Evolutionary conservation across 2,888 invertebrate genomes (phyloP), one percentile per base, ranked within the genome.

Genomic region (Epinotia bilunana): DNA sequence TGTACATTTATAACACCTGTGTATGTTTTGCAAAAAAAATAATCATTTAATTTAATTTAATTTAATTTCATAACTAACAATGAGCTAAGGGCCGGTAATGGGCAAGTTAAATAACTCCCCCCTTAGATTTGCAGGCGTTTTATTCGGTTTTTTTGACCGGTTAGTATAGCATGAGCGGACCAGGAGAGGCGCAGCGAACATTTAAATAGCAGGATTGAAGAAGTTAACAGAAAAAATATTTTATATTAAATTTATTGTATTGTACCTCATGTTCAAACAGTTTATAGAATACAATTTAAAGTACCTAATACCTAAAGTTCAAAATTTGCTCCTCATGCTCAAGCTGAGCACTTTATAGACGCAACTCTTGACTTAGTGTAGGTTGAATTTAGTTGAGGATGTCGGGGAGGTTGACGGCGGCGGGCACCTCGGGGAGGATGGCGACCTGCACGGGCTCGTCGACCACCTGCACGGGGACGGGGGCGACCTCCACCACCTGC

Each of bases 391-490:
- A 87, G 83, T 86, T 86, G 73, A 87, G 85, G 65, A 68, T 77
- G 23, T 84, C 86, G 61, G 88, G 88, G 28, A 84, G 81, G 62
- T 84, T 78, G 23, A 78, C 83, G 70, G 84, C 81, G 33, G 78
- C 67, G 49, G 82, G 80, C 43, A 74, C n/a, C 62, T 77, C 71
- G 57, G 75, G 64, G 60, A 11, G 23, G 43, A n/a, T 9, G 46
- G 4, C 58, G 55, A 60, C 64, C 23, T 55, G 61, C n/a, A 62
- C 60, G 39, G 60, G 71, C 70, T 77, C 74, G 53, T 68, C 77
- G 9, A 78, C 77, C 16, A 76, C 46, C 49, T 53, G 57, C 39
- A 79, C 77, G 57, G 73, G 68, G 49, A 65, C 76, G 71, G 79
- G 79, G 62, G 69, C 77, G 23, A 72, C 39, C 11, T 77, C 78